Conservation (phyloP, 2,113 vertebrate species). For the Catagonus wagneri region DNA sequence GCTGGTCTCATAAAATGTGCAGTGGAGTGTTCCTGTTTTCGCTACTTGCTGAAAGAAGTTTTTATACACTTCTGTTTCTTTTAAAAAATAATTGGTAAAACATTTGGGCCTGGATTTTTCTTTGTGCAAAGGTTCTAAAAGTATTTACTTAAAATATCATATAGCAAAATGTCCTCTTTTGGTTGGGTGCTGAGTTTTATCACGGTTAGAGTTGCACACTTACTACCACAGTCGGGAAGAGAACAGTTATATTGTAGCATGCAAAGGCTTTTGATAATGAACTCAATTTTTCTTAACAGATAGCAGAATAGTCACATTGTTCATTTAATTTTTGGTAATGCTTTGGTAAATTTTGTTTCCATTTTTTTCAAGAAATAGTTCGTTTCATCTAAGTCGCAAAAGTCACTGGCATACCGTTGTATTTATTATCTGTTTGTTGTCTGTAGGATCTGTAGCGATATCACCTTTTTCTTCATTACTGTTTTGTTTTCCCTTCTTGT, state of each 20-base stretch:
- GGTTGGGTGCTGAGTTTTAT: background rate
- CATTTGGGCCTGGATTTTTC: conserved; percentile 2
- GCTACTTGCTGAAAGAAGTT: conserved; percentile 10
- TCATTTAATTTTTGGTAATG: background rate
- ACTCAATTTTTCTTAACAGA: conserved; percentile 16
- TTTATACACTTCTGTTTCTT: conserved; percentile 25
- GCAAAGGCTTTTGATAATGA: conserved; percentile 14
- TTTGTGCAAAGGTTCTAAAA: background rate
- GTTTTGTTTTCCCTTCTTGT: conserved; percentile 1
- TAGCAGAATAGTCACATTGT: background rate
- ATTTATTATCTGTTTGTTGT: background rate
- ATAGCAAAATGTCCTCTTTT: background rate
- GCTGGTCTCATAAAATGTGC: background rate
- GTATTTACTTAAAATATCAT: background rate
- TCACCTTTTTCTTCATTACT: background rate
- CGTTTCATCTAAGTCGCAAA: conserved; percentile 11
- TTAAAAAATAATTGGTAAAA: conserved; percentile 29
- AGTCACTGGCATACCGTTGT: background rate
- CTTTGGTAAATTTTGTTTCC: conserved; percentile 1
- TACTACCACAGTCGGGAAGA: background rate
- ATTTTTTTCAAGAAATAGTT: conserved; percentile 6
- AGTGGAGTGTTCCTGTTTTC: background rate
- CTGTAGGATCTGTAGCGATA: background rate
- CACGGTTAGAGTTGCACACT: background rate
- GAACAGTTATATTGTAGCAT: background rate